Evolutionary conservation across 2,888 invertebrate genomes (phyloP), one percentile per base, ranked within the genome.

Genomic region (Drosophila paracracens): DNA sequence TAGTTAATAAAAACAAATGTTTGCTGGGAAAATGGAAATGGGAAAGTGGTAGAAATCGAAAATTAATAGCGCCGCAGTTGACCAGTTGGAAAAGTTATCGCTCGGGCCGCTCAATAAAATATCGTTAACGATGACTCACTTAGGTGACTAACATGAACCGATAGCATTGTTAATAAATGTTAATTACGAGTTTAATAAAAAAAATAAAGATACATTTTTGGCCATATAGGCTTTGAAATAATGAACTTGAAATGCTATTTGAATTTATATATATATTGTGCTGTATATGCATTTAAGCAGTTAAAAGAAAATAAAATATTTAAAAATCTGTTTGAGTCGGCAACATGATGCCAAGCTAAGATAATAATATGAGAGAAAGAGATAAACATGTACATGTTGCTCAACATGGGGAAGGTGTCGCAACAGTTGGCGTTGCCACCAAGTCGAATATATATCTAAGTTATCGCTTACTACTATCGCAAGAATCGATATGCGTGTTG

Each of bases 401-500:
- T 13, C 68, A 68, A 61, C 50, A 68, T 54, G 1, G 11, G 4
- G 16, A 27, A 27, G 3, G 13, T 52, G 36, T 7, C 2, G 70
- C 61, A 62, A 69, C 70, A 57, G 57, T 60, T 64, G 50, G 61
- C 18, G 74, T 36, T 75, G 74, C 74, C 74, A 74, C 35, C 7
- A n/a, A 35, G 43, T 60, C 13, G 2, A 10, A 43, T 43, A 53
- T 7, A 53, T 10, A 27, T 54, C 2, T 29, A 8, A 50, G 27
- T 38, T 65, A 73, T 66, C 74, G 74, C 18, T 29, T 11, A 33
- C 33, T 54, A 11, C 27, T 61, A 70, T 75, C 74, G 75, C 36
- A 35, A 31, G 40, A 74, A 66, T 75, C 75, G 75, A 74, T 70
- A 59, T 27, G 65, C 56, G 29, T 75, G 65, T 75, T 75, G 51